Evolutionary conservation across 2,888 invertebrate species (phyloP).

Genomic region (Hydrotaea cyrtoneurina): DNA sequence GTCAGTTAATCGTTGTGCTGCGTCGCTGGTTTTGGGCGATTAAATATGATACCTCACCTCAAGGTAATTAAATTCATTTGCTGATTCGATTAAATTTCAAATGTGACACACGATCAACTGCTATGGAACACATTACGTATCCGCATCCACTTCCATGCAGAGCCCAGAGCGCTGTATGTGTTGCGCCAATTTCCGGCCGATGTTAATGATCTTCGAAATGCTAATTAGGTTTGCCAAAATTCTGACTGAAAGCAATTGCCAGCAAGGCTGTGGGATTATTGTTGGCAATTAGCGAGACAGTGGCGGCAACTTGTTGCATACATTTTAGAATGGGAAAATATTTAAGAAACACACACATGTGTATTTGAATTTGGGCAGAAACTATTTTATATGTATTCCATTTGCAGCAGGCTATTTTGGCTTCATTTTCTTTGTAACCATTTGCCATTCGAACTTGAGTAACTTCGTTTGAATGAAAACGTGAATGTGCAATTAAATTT

Average conservation of each 20-base stretch:
- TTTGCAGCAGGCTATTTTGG: no score
- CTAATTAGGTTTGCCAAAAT: not conserved
- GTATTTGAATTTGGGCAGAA: no score
- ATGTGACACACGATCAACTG: not conserved
- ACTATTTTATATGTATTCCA: no score
- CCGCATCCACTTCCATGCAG: not conserved
- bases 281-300: not conserved
- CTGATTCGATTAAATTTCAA: constrained; percentile 38
- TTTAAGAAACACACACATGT: no score
- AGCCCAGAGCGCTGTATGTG: not conserved
- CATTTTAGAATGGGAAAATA: not conserved
- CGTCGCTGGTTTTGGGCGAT: not conserved
- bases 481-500: no score
- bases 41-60: constrained; percentile 54
- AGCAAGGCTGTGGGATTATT: not conserved
- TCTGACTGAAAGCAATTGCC: not conserved
- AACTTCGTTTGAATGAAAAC: no score
- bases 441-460: no score
- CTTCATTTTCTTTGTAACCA: no score
- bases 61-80: constrained; percentile 54
- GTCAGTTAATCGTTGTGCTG: not conserved
- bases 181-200: constrained; percentile 2
- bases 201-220: not conserved
- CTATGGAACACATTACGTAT: not conserved
- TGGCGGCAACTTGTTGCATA: not conserved